A percentile compares a stretch with the other conserved stretches of the same genome.
Conservation (phyloP, 1,140 invertebrate genomes). For the Trinorchestia longiramus region DNA sequence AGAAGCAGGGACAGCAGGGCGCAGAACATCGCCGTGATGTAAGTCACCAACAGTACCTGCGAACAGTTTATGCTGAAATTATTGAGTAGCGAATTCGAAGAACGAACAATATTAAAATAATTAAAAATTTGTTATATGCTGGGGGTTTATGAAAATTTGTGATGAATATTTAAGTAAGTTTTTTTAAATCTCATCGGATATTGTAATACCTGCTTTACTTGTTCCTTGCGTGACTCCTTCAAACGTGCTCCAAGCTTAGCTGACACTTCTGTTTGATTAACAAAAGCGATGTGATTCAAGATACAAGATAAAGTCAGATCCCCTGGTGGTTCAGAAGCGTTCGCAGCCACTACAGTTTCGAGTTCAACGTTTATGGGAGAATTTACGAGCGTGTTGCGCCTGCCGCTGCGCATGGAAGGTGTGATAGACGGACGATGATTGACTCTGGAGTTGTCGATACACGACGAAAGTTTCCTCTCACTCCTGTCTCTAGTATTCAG, state of each 20-base stretch:
- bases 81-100: background rate
- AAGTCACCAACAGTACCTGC: conserved; percentile 73
- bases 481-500: conserved; percentile 6
- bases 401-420: conserved; percentile 57
- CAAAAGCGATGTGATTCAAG: conserved; percentile 76
- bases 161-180: no score
- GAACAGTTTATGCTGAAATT: background rate
- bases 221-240: conserved; percentile 68
- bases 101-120: background rate
- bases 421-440: conserved; percentile 56
- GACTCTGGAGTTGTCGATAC: conserved; percentile 40
- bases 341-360: conserved; percentile 55
- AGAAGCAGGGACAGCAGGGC: conserved; percentile 73
- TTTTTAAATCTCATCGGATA: background rate
- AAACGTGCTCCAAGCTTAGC: conserved; percentile 66
- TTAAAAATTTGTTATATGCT: no score
- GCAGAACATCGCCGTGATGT: conserved; percentile 73
- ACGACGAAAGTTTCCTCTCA: background rate
- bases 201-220: conserved; percentile 70
- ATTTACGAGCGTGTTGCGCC: conserved; percentile 54
- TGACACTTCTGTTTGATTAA: conserved; percentile 70
- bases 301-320: conserved; percentile 74
- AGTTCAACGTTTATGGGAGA: conserved; percentile 32
- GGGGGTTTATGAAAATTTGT: background rate
- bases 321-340: conserved; percentile 20